phyloP scores from a whole-genome alignment of 2,113 vertebrate species.

The Gymnogyps californianus region DNA sequence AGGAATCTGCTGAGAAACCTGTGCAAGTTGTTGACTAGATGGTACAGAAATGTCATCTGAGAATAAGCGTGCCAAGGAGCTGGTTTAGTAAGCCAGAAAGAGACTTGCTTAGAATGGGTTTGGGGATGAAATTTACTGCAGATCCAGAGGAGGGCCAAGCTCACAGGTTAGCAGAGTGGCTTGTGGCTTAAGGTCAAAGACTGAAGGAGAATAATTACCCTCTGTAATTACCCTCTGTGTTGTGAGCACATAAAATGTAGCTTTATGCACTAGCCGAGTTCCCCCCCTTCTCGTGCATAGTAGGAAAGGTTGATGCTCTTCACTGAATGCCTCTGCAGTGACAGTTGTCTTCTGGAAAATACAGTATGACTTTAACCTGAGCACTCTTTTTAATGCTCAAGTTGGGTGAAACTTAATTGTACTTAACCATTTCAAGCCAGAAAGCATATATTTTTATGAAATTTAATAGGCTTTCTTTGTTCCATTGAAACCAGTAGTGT shows the following conservation, averaged over 20 bases:
- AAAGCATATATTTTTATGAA: not conserved
- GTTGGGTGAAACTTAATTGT: not conserved
- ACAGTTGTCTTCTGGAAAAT: not conserved
- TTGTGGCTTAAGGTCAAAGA: not conserved
- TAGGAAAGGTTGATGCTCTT: not conserved
- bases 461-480: constrained; percentile 13
- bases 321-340: not conserved
- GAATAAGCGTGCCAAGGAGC: not conserved
- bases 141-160: not conserved
- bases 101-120: not conserved
- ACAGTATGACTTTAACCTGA: fast-evolving
- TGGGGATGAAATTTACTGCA: not conserved
- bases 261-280: too few species aligned
- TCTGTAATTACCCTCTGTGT: not conserved
- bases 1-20: not conserved
- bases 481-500: not conserved
- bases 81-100: not conserved
- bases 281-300: fast-evolving
- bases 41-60: not conserved
- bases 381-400: not conserved
- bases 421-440: not conserved
- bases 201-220: not conserved
- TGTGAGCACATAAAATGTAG: not conserved
- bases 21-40: not conserved
- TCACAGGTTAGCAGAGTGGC: not conserved